These are phyloP conservation scores for Brachionus angularis DNA, from an alignment of 1,140 invertebrate species.

Conservation along the genomic window DNA sequence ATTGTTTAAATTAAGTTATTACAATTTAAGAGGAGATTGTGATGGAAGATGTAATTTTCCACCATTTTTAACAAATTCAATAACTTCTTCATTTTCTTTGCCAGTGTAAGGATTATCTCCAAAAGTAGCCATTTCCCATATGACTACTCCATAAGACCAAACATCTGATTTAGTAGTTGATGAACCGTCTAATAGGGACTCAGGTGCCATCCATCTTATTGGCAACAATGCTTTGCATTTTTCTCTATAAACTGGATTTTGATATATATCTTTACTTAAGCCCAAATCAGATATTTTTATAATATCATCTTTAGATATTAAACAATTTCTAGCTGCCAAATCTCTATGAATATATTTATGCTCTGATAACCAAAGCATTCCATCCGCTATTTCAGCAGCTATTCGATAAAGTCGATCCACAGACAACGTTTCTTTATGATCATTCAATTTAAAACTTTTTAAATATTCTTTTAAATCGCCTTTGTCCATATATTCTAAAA, in stretches of 20 bases:
- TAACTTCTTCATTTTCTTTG: constrained; percentile 99
- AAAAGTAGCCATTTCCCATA: constrained; percentile 72
- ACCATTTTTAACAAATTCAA: constrained; percentile 60
- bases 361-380: constrained; percentile 88
- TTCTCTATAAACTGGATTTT: constrained; percentile 57
- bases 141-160: constrained; percentile 40
- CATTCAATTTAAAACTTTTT: not conserved
- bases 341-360: constrained; percentile 96
- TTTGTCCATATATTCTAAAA: constrained; percentile 7
- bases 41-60: not conserved
- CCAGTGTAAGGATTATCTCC: constrained; percentile 99
- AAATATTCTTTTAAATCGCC: constrained; percentile 35
- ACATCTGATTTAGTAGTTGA: constrained; percentile 41
- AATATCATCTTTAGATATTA: constrained; percentile 63
- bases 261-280: constrained; percentile 63
- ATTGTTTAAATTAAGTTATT: not conserved
- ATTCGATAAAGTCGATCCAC: constrained; percentile 74
- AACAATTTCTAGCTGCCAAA: constrained; percentile 87
- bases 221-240: constrained; percentile 61
- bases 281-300: constrained; percentile 59
- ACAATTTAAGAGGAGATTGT: not conserved
- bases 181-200: constrained; percentile 4
- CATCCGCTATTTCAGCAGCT: constrained; percentile 91
- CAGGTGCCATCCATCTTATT: constrained; percentile 32
- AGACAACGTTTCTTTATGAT: not conserved